Percentiles rank a stretch among this genome's conserved stretches.
Conservation (phyloP, 2,113 vertebrate species). For the Periophthalmodon schlosseri region DNA sequence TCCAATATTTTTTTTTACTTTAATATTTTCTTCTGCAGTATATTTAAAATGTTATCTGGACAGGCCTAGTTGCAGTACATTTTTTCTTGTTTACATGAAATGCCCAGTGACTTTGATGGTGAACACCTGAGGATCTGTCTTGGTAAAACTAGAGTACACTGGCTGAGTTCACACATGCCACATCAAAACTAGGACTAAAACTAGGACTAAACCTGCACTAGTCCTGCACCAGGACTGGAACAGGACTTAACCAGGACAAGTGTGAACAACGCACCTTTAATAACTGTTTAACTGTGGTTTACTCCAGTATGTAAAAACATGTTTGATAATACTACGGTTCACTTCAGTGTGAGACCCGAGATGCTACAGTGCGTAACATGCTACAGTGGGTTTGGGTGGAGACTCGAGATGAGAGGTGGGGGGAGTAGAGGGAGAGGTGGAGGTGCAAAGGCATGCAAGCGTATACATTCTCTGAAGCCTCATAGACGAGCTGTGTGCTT, state of each 20-base stretch:
- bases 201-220: too few relatives aligned
- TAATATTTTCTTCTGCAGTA: background rate
- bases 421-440: slow-evolving; percentile 41
- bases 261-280: background rate
- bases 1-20: background rate
- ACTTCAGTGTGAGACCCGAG: slow-evolving; percentile 37
- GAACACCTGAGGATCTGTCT: slow-evolving; percentile 64
- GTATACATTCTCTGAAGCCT: slow-evolving; percentile 71
- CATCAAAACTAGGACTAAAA: background rate
- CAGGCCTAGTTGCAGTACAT: background rate
- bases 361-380: slow-evolving; percentile 77
- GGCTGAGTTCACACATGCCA: background rate
- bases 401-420: slow-evolving; percentile 29
- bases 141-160: slow-evolving; percentile 33
- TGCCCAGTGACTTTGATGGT: slow-evolving; percentile 17
- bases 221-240: background rate
- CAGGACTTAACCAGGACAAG: background rate
- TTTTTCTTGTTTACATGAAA: slow-evolving; percentile 11
- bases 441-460: slow-evolving; percentile 76
- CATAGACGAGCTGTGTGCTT: slow-evolving; percentile 58
- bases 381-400: slow-evolving; percentile 66
- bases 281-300: slow-evolving; percentile 56
- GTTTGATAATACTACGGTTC: slow-evolving; percentile 14
- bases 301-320: slow-evolving; percentile 32
- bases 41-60: background rate